Conservation (phyloP, 2,113 vertebrate species). For the Cinclus mexicanus region DNA sequence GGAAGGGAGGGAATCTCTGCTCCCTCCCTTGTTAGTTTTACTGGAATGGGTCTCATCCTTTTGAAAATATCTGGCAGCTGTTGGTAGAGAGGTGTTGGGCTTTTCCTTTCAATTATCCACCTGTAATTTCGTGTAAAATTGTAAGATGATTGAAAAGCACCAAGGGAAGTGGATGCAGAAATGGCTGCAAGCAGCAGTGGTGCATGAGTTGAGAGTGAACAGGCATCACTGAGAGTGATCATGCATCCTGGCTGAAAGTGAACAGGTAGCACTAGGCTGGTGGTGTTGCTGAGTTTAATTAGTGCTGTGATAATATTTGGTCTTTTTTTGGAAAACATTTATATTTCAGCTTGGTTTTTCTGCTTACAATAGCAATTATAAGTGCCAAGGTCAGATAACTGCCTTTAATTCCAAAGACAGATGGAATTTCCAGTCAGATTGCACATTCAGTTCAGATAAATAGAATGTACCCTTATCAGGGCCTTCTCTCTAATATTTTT, state of each 20-base stretch:
- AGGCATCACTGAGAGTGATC: neutral
- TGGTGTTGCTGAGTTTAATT: neutral
- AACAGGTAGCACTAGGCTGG: neutral
- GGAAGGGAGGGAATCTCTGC: neutral
- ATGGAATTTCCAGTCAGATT: neutral
- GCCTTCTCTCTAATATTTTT: neutral
- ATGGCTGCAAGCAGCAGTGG: neutral
- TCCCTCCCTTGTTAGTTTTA: neutral
- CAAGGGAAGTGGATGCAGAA: neutral
- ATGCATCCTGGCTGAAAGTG: neutral
- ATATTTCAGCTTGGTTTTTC: neutral
- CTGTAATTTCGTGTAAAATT: neutral
- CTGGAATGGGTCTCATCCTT: neutral
- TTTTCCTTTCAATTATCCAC: neutral
- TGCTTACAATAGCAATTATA: neutral
- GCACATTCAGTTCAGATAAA: neutral
- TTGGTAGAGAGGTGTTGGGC: neutral
- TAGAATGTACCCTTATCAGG: neutral
- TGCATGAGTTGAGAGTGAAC: neutral
- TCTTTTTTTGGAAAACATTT: neutral
- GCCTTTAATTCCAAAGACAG: neutral
- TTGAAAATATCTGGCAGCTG: neutral
- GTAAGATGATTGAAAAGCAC: neutral
- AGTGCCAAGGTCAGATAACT: accelerated
- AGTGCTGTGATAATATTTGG: neutral